phyloP scores from a whole-genome alignment of 1,140 invertebrate species.

The Pachypeltis micranthus region DNA sequence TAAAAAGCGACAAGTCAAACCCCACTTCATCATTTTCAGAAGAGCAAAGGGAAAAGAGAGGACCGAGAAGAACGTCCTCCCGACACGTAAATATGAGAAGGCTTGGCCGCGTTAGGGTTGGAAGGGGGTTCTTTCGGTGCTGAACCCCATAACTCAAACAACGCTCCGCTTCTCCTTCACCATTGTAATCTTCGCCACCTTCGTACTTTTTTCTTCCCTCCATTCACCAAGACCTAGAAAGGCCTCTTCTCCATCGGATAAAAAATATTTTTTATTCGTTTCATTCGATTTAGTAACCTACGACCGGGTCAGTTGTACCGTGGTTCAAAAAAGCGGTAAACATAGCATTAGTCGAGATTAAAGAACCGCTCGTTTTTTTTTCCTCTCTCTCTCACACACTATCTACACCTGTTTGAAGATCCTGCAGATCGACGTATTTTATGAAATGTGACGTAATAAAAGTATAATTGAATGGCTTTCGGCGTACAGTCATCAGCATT shows the following conservation, averaged over 20 bases:
- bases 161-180: no score
- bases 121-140: no score
- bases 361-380: not conserved
- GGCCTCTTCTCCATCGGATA: not conserved
- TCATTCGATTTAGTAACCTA: no score
- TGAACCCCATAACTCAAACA: not conserved
- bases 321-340: not conserved
- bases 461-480: no score
- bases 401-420: not conserved
- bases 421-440: not conserved
- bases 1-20: not conserved
- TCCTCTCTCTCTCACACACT: not conserved
- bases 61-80: not conserved
- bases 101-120: not conserved
- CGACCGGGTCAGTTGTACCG: no score
- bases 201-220: not conserved
- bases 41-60: not conserved
- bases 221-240: not conserved
- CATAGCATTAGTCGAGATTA: not conserved
- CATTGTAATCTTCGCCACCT: not conserved
- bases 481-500: not conserved
- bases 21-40: not conserved
- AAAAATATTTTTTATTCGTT: not conserved
- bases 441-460: no score
- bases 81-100: not conserved